Evolutionary conservation across 2,888 invertebrate species (phyloP).

Genomic region (Asteroscopus sphinx): DNA sequence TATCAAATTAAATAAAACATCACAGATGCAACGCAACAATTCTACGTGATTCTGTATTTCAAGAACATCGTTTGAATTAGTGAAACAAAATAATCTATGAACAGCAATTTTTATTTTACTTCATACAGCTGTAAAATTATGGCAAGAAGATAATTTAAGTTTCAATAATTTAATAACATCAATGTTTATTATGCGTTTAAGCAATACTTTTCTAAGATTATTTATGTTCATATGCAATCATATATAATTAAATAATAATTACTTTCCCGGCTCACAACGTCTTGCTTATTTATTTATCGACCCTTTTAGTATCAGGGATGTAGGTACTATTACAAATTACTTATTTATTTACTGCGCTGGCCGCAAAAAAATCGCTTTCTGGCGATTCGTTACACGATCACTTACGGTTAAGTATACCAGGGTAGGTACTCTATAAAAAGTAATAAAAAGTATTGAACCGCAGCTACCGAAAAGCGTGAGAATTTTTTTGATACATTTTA

Average conservation of each 20-base stretch:
- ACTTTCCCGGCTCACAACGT: conserved; percentile 4
- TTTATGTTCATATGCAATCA: neutral
- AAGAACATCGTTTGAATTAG: conserved; percentile 41
- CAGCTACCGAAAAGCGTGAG: conserved; percentile 15
- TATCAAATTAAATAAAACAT: conserved; percentile 48
- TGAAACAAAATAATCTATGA: neutral
- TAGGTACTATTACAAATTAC: neutral
- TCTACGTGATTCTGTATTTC: conserved; percentile 34
- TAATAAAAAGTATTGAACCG: conserved; percentile 9
- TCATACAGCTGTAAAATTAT: conserved; percentile 23
- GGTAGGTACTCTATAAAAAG: conserved; percentile 4
- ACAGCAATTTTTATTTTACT: neutral
- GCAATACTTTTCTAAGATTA: conserved; percentile 12
- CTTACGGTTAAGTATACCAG: conserved; percentile 14
- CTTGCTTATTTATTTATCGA: neutral
- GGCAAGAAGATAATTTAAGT: conserved; percentile 27
- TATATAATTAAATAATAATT: conserved; percentile 29
- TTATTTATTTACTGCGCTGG: conserved; percentile 6
- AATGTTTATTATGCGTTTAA: conserved; percentile 43
- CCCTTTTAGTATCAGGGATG: neutral
- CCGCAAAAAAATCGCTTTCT: conserved; percentile 15
- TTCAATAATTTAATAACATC: conserved; percentile 35
- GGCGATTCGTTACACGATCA: neutral
- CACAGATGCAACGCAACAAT: conserved; percentile 51
- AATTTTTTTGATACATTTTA: conserved; percentile 15